Evolutionary conservation across 1,140 invertebrate species (phyloP).

Genomic region (Elymnias hypermnestra): DNA sequence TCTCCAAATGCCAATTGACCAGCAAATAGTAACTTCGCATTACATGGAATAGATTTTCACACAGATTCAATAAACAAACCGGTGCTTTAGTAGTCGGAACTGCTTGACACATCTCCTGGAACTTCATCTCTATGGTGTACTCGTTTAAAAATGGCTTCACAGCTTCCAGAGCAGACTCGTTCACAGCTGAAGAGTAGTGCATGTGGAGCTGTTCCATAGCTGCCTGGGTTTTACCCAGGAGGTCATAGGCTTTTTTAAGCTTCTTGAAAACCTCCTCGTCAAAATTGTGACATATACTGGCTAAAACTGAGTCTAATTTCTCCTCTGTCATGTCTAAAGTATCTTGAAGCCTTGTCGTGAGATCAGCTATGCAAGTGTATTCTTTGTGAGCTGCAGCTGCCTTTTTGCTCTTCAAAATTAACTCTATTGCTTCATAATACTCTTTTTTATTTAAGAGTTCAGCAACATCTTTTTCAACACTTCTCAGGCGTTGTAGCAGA

Average conservation of each 20-base stretch:
- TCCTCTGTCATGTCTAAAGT: constrained; percentile 94
- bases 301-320: constrained; percentile 90
- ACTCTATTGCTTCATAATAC: constrained; percentile 91
- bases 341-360: constrained; percentile 92
- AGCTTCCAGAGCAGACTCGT: constrained; percentile 89
- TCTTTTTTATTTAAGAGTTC: constrained; percentile 89
- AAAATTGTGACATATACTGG: constrained; percentile 84
- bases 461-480: constrained; percentile 89
- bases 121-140: constrained; percentile 82
- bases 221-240: constrained; percentile 91
- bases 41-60: constrained; percentile 89
- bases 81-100: constrained; percentile 87
- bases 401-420: constrained; percentile 92
- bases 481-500: constrained; percentile 89
- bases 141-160: constrained; percentile 84
- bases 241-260: constrained; percentile 89
- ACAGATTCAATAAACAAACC: constrained; percentile 87
- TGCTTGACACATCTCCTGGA: constrained; percentile 85
- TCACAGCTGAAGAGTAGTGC: constrained; percentile 96
- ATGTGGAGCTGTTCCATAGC: constrained; percentile 96
- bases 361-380: constrained; percentile 90
- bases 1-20: constrained; percentile 85
- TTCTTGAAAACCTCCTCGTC: constrained; percentile 84
- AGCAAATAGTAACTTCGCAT: constrained; percentile 89
- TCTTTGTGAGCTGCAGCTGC: constrained; percentile 88